phyloP scores from a whole-genome alignment of 1,140 invertebrate genomes.

The Aradophagus sp. region DNA sequence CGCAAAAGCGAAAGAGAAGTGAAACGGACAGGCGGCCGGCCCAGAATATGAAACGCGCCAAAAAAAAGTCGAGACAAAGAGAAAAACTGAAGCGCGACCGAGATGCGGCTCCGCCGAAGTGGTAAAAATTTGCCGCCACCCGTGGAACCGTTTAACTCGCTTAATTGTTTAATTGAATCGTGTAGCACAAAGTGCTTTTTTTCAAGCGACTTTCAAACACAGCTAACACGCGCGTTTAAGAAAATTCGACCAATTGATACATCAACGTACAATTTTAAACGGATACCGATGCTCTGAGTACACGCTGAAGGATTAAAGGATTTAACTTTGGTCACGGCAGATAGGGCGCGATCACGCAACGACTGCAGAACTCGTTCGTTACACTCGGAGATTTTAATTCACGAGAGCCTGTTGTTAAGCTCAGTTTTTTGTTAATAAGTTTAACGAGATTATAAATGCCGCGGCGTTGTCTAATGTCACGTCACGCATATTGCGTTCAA shows the following conservation, averaged over 20 bases:
- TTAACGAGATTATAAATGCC: too few species aligned
- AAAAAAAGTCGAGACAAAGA: constrained; percentile 53
- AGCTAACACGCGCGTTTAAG: constrained; percentile 1
- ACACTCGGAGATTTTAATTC: too few species aligned
- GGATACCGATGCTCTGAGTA: constrained; percentile 44
- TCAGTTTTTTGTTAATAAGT: too few species aligned
- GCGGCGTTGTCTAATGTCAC: too few species aligned
- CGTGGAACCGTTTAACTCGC: constrained; percentile 24
- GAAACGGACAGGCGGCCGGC: constrained; percentile 8
- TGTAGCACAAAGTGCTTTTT: constrained; percentile 1
- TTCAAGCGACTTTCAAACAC: too few species aligned
- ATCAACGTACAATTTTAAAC: constrained; percentile 39
- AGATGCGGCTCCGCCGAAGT: constrained; percentile 20
- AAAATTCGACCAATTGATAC: constrained; percentile 37
- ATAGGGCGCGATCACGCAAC: constrained; percentile 32
- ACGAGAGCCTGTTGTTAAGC: too few species aligned
- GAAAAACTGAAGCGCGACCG: constrained; percentile 45
- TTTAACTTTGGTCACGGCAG: background rate
- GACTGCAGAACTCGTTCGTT: too few species aligned
- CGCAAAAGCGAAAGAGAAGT: too few species aligned
- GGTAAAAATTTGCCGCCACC: constrained; percentile 27
- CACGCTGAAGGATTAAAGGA: constrained; percentile 20
- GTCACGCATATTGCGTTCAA: too few species aligned
- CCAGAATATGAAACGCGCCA: constrained; percentile 39
- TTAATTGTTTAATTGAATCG: constrained; percentile 44